Base-by-base conservation (phyloP, 2,797 vertebrate genomes). In the Dallia pectoralis region DNA sequence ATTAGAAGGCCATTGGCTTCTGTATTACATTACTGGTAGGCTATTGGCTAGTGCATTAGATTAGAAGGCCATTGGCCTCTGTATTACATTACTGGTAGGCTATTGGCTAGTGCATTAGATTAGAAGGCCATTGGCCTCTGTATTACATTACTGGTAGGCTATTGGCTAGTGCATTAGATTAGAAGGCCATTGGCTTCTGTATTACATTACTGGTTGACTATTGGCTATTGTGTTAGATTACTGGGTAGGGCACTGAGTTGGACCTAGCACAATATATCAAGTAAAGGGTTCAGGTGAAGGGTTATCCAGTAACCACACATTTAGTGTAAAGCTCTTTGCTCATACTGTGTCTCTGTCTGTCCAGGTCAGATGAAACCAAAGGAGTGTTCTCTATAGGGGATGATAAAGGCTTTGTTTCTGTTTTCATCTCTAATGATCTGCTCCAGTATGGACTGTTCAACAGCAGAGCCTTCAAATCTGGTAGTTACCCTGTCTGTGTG, bases 381-480 rank as follows among this genome's bases (percentile, higher is more conserved):
- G 86, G 72, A 0, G 79, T 90, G n/a, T 92, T 92, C 79, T 89
- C 86, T 18, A 66, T 66, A 0, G 89, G 89, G 3, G 90, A 92
- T 29, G 53, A 27, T n/a, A 81, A 86, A 4, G 91, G 91, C 3
- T 84, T 69, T 4, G 16, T 92, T 12, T 47, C 76, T 0, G 4
- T 90, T 16, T 91, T 91, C 66, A 78, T 79, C 15, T 87, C 86
- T 0, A 33, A 77, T 0, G 70, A 86, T 0, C 67, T 92, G 48
- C 16, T 69, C 25, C 67, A 49, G 15, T 76, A 79, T 0, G 88
- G 87, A 2, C 75, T 91, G 19, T 90, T 89, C 79, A 88, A 89
- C 51, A 25, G 32, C 63, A 71, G 65, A 9, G 79, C 74, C 30
- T 73, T 73, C 74, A 74, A 79, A 44, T 12, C 27, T 11, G 40